Conservation (phyloP, 2,113 vertebrate species). For the Indicator indicator region DNA sequence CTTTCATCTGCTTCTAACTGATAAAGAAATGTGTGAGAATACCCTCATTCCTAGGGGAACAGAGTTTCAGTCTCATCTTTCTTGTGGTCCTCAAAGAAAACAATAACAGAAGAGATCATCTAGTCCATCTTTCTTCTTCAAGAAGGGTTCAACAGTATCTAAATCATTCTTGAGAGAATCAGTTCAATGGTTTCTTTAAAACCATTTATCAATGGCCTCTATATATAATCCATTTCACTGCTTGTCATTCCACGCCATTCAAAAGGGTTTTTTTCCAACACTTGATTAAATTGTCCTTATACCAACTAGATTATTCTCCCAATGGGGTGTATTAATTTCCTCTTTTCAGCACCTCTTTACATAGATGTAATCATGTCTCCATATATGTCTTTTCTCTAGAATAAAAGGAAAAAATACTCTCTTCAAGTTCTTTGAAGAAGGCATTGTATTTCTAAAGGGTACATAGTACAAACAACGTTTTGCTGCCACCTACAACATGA, state of each 20-base stretch:
- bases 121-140: constrained; percentile 23
- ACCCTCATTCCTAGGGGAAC: background rate
- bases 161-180: constrained; percentile 57
- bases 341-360: background rate
- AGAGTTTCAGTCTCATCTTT: background rate
- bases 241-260: background rate
- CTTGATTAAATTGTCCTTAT: background rate
- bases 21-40: constrained; percentile 40
- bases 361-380: background rate
- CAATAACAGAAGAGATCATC: background rate
- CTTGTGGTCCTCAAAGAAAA: background rate
- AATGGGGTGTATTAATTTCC: background rate
- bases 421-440: background rate
- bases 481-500: background rate
- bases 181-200: constrained; percentile 57
- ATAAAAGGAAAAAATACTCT: background rate
- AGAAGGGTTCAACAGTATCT: background rate
- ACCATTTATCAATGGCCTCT: constrained; percentile 22
- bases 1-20: constrained; percentile 26
- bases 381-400: background rate
- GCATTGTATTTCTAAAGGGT: background rate
- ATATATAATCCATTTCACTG: constrained; percentile 40
- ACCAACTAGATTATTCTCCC: background rate
- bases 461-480: background rate
- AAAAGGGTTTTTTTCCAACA: constrained; percentile 22